Evolutionary conservation across 2,797 vertebrate species (phyloP), one percentile per base, ranked within the genome.

Genomic region (Hypotaenidia philippensis): DNA sequence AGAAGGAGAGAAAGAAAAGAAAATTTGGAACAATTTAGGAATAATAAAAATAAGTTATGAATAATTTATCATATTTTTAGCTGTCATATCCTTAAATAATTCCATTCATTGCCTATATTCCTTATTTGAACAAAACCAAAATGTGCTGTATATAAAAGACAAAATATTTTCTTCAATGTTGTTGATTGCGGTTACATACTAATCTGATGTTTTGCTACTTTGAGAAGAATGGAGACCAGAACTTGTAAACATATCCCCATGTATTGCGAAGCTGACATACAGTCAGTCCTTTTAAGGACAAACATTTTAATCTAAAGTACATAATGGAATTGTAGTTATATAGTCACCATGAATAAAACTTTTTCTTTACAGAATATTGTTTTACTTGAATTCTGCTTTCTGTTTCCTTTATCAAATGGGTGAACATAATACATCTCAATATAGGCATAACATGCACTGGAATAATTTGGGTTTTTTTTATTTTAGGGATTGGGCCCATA

Each of bases 401-500:
- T 77, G 22, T 95, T 95, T 83, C 45, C n/a, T 94, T 92, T 93
- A 84, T 95, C 53, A 94, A 96, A 93, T 65, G 69, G 5, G 8
- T 93, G 32, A 41, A 78, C 4, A 81, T 79, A 80, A 86, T 89
- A 44, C 49, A 87, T 86, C 61, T 92, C 76, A 94, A 6, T 56
- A 82, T 38, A 71, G 23, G 27, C 70, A 53, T 95, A 94, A 80
- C 36, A 66, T 3, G 4, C 56, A 78, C 63, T 38, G 72, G 95
- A 94, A 63, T 70, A 57, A 88, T 71, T 87, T 65, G 6, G 11
- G 87, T 94, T 96, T 94, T 94, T 49, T 50, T 50, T 26, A 90
- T 96, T 97, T 78, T 95, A 95, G 40, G 88, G 96, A 96, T 97
- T 96, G 96, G 88, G 57, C 87, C 85, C 83, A 16, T 97, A 96